A percentile compares a stretch with the other conserved stretches of the same genome.
Evolutionary conservation across 2,113 vertebrate species (phyloP).

Genomic region (Ciconia boyciana): DNA sequence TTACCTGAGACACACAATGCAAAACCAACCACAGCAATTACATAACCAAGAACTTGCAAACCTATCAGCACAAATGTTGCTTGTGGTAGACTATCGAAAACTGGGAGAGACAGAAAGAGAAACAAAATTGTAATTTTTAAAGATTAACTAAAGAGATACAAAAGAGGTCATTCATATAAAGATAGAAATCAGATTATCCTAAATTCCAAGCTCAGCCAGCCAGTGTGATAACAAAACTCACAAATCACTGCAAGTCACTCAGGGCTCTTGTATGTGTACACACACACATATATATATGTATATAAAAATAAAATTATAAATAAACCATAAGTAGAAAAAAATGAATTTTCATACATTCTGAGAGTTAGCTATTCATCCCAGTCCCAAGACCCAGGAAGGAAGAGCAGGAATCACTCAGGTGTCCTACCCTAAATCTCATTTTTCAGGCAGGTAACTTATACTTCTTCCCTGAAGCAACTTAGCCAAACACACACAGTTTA

Average conservation of each 20-base stretch:
- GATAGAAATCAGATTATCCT: not conserved
- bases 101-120: constrained; percentile 24
- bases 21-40: constrained; percentile 70
- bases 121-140: not conserved
- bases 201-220: not conserved
- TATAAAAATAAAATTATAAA: not conserved
- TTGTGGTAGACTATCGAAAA: constrained; percentile 30
- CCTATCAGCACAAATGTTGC: constrained; percentile 52
- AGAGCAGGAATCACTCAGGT: not conserved
- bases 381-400: not conserved
- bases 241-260: not conserved
- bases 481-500: not conserved
- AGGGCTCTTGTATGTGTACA: not conserved
- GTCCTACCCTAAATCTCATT: not conserved
- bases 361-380: not conserved
- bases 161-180: not conserved
- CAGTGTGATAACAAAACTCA: not conserved
- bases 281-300: accelerated
- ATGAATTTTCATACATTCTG: not conserved
- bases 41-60: constrained; percentile 65
- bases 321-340: not conserved
- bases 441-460: not conserved
- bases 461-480: not conserved
- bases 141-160: not conserved
- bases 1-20: constrained; percentile 71